Conservation (phyloP, 2,113 vertebrate genomes). For the Rhegmatorhina hoffmannsi region DNA sequence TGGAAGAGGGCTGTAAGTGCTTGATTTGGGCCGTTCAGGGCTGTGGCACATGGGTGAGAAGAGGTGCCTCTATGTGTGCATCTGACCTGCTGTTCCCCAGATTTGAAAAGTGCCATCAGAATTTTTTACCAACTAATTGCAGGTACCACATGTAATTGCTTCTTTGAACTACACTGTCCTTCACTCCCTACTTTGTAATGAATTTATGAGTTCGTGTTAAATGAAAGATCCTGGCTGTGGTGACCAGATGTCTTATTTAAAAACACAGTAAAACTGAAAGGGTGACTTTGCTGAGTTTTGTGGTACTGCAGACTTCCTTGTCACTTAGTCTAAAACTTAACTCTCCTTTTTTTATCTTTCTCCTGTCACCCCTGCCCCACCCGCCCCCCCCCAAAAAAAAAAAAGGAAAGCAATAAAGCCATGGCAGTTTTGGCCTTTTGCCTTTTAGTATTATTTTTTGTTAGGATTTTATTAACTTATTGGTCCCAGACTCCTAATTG, state of each 20-base stretch:
- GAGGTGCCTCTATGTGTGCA: not conserved
- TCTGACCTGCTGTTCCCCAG: not conserved
- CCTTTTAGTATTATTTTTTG: not conserved
- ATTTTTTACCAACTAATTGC: not conserved
- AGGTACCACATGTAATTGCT: not conserved
- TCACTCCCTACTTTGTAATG: not conserved
- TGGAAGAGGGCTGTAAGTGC: not conserved
- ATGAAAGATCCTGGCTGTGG: not conserved
- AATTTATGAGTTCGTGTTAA: not conserved
- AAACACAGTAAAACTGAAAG: not conserved
- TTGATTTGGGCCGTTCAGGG: not conserved
- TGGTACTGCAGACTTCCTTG: not conserved
- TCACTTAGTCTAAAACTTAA: not conserved
- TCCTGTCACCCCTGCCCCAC: fast-evolving
- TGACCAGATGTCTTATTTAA: not conserved
- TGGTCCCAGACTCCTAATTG: not conserved
- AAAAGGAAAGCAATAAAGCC: not conserved
- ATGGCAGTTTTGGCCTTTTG: not conserved
- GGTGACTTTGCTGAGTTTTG: not conserved
- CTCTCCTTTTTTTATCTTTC: not conserved
- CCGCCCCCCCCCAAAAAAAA: fast-evolving
- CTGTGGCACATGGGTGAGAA: not conserved
- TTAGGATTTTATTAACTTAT: not conserved
- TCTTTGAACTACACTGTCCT: not conserved
- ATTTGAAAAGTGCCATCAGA: not conserved